Percentiles rank a stretch among this genome's conserved stretches.
phyloP scores from a whole-genome alignment of 2,797 vertebrate species.

The Mormyrus hasselquistii region DNA sequence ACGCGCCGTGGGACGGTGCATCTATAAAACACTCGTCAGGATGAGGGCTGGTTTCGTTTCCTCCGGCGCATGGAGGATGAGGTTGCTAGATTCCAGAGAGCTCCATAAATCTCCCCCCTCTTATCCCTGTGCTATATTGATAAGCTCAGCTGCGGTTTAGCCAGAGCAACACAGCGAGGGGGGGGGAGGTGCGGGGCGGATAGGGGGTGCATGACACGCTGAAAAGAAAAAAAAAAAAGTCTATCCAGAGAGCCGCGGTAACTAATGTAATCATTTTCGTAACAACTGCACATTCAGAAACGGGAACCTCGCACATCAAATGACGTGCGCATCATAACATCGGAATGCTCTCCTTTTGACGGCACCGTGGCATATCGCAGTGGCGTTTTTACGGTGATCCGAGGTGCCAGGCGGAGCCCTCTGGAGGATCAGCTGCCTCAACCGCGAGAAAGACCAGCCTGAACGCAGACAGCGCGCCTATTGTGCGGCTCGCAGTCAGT shows the following conservation, averaged over 20 bases:
- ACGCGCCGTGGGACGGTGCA: constrained; percentile 19
- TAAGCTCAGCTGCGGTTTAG: constrained; percentile 37
- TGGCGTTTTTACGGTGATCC: not conserved
- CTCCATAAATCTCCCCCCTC: constrained; percentile 45
- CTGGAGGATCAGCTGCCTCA: not conserved
- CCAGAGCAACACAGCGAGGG: not conserved
- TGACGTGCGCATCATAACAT: not conserved
- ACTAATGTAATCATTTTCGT: not conserved
- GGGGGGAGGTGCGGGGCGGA: too few species aligned
- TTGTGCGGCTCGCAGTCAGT: not conserved
- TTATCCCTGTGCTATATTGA: constrained; percentile 44
- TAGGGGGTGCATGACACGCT: too few species aligned
- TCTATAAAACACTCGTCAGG: constrained; percentile 41
- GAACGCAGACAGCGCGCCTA: not conserved
- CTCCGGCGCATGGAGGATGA: constrained; percentile 11
- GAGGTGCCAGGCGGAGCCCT: not conserved
- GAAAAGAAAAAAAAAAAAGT: too few species aligned
- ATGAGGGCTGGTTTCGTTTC: constrained; percentile 39
- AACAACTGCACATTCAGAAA: not conserved
- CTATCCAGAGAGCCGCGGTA: not conserved
- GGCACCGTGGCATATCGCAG: not conserved
- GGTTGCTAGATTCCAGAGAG: constrained; percentile 28
- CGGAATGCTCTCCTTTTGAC: not conserved
- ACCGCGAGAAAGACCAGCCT: not conserved
- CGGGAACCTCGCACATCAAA: not conserved